Base-by-base conservation (phyloP, 1,140 invertebrate genomes). In the Pissodes strobi region DNA sequence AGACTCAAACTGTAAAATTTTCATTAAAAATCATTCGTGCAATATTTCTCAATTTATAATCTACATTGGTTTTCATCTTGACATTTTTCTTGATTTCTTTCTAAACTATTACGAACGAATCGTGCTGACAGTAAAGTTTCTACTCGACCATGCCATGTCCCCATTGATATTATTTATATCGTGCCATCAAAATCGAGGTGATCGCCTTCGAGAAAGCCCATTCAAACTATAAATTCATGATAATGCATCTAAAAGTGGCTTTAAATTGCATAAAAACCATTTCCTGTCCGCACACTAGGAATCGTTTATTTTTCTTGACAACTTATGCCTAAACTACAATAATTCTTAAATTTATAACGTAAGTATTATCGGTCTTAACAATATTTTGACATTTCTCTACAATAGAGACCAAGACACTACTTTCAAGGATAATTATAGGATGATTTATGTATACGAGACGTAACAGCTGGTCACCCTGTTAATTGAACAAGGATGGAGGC, bases 261-360 rank as follows among this genome's bases (percentile, higher is more conserved):
- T 56, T 56, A 56, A 56, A 43, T 56, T 23, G 53, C 21, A 27
- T 15, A 23, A 49, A 49, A 49, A 25, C 25, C 34, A 27, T 43
- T 58, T 58, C 56, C 56, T 58, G 56, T 58, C 56, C 56, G 25
- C 56, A 58, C 56, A 30, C 56, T 17, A 12, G 25, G 23, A 22
- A 49, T 25, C 6, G 21, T 25, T 49, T 49, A 49, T 49, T 49
- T 17, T 23, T 12, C 46, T n/a, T 49, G 19, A 49, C 46, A 49
- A 23, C 46, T 27, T 17, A 49, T 17, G 22, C 46, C 17, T 25
- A 27, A 27, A 23, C 10, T 23, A 58, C 43, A 21, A 58, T 58
- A 58, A 58, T 46, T 58, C 53, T 56, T 10, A n/a, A 43, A 56
- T 58, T 58, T 46, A 58, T 48, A 18, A 52, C 49, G 8, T 4